Conservation (phyloP, 2,888 invertebrate genomes). For the Petrolisthes manimaculis region DNA sequence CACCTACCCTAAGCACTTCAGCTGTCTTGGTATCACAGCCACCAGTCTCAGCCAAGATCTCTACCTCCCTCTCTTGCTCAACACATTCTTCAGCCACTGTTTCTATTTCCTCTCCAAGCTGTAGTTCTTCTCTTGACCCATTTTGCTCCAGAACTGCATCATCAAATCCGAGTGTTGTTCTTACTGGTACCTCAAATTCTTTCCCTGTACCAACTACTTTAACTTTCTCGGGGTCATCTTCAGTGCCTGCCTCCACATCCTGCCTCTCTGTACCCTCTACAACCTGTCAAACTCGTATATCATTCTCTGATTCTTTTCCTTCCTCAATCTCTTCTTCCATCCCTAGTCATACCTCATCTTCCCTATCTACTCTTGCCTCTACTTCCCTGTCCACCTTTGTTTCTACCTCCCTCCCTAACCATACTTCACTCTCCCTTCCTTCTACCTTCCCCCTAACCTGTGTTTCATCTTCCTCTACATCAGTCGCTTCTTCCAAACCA, state of each 20-base stretch:
- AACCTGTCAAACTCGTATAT: too few species aligned
- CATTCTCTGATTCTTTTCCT: too few species aligned
- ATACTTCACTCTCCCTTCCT: neutral
- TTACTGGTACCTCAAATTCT: neutral
- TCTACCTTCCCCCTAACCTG: neutral
- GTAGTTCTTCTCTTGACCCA: neutral
- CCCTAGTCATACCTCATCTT: neutral
- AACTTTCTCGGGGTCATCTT: neutral
- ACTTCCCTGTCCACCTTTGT: neutral
- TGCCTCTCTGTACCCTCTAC: neutral
- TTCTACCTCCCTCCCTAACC: neutral
- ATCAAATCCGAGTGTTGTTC: neutral
- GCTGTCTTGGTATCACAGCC: neutral
- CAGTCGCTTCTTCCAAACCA: neutral
- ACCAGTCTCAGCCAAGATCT: neutral
- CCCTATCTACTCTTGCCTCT: neutral
- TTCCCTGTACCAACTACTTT: neutral
- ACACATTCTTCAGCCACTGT: neutral
- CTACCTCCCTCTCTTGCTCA: neutral
- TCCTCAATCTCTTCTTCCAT: neutral
- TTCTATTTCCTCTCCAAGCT: neutral
- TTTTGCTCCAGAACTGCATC: neutral
- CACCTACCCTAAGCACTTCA: neutral
- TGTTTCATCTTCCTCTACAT: neutral
- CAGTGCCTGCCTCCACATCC: conserved; percentile 6